phyloP scores from a whole-genome alignment of 2,797 vertebrate genomes.

The Sebastes vulpes region DNA sequence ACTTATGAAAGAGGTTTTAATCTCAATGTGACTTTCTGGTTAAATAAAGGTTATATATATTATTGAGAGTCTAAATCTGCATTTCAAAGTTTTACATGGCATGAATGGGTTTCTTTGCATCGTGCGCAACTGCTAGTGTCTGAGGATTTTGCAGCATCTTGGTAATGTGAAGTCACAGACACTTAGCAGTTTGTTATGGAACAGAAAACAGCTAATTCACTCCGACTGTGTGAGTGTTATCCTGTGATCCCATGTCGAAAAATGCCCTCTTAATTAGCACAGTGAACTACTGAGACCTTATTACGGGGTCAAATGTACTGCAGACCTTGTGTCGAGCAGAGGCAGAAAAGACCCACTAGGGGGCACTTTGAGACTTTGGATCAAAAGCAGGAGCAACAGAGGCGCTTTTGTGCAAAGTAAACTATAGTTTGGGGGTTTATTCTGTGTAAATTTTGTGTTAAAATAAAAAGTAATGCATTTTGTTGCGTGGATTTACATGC shows the following conservation, averaged over 20 bases:
- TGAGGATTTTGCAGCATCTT: background rate
- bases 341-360: constrained; percentile 73
- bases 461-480: background rate
- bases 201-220: constrained; percentile 51
- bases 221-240: constrained; percentile 61
- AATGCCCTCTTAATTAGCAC: constrained; percentile 71
- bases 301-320: constrained; percentile 51
- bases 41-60: too few relatives aligned
- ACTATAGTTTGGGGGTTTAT: constrained; percentile 18
- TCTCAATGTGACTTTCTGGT: too few relatives aligned
- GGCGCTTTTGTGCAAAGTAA: background rate
- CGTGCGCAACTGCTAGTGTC: background rate
- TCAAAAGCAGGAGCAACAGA: constrained; percentile 5
- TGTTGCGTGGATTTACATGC: background rate
- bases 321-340: constrained; percentile 7
- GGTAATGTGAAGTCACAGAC: constrained; percentile 31
- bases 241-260: constrained; percentile 55
- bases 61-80: background rate
- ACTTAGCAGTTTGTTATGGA: constrained; percentile 60
- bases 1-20: too few relatives aligned
- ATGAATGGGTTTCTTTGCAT: background rate
- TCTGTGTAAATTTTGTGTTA: background rate
- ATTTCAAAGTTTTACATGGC: background rate
- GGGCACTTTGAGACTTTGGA: constrained; percentile 83
- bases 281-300: constrained; percentile 59